Conservation (phyloP, 2,797 vertebrate species). For the Glossophaga mutica region DNA sequence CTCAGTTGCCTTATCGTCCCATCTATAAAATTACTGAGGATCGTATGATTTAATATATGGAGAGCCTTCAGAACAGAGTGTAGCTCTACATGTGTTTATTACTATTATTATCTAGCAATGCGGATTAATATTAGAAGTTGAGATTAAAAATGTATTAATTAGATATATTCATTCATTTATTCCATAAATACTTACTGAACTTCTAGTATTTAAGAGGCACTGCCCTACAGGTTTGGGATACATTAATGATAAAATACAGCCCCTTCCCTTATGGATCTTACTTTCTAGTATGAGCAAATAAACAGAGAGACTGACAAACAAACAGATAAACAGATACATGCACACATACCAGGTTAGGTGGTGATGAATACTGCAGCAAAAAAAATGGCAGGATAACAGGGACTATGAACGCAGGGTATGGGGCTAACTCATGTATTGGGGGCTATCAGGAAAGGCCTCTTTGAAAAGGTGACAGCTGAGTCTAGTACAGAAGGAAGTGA, state of each 20-base stretch:
- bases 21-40: background rate
- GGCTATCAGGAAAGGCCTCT: background rate
- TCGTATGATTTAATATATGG: background rate
- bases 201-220: background rate
- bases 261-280: background rate
- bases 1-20: background rate
- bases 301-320: background rate
- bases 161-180: background rate
- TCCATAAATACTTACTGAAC: background rate
- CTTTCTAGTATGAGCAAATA: background rate
- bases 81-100: background rate
- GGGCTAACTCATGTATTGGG: background rate
- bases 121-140: background rate
- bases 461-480: background rate
- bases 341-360: background rate
- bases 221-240: background rate
- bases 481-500: background rate
- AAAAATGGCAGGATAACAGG: background rate
- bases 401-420: background rate
- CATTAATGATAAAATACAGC: background rate
- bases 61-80: background rate
- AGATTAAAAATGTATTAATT: slow-evolving; percentile 10
- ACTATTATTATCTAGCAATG: background rate
- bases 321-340: background rate
- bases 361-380: background rate